Base-by-base conservation (phyloP, 2,888 invertebrate species). In the Penaeus monodon region DNA sequence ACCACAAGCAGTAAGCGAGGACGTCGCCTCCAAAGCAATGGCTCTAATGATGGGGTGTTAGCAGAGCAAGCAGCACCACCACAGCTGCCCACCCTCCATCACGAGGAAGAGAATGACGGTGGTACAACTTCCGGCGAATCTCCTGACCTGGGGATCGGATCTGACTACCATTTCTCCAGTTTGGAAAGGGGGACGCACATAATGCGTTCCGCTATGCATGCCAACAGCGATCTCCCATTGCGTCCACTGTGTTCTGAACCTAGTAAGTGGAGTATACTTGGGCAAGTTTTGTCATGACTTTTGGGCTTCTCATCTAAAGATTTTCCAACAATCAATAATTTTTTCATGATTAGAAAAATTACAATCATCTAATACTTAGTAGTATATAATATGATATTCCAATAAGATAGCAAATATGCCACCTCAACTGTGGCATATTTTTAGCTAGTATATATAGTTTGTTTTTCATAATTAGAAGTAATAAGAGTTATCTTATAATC, bases 141-240 rank as follows among this genome's bases (percentile, higher is more conserved):
- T 0, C 97, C 97, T 0, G 97, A 97, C 93, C 94, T 97, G 91
- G 97, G 97, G n/a, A 97, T 97, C 90, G 97, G 97, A 92, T 97
- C 97, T 91, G 97, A 90, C 81, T 88, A 97, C 91, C 94, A 94
- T 29, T 88, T 86, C 66, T 89, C 89, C 33, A 89, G 89, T 64
- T 84, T 89, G n/a, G 89, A 89, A 38, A 82, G 89, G 44, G 86
- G 76, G 49, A 77, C 81, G 29, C 74, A 33, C 77, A 81, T 81
- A 20, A 81, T 76, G 27, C 86, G 68, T 24, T 64, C 86, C 27
- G 3, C 64, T 27, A 70, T 79, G 22, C 38, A 65, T 38, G 38
- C 49, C 38, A 44, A 33, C 63, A 57, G 38, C 14, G 73, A 76
- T 85, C 79, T 85, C 79, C 70, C 79, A 57, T 29, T 73, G 33